phyloP scores from a whole-genome alignment of 2,797 vertebrate genomes.

The Sciurus vulgaris region DNA sequence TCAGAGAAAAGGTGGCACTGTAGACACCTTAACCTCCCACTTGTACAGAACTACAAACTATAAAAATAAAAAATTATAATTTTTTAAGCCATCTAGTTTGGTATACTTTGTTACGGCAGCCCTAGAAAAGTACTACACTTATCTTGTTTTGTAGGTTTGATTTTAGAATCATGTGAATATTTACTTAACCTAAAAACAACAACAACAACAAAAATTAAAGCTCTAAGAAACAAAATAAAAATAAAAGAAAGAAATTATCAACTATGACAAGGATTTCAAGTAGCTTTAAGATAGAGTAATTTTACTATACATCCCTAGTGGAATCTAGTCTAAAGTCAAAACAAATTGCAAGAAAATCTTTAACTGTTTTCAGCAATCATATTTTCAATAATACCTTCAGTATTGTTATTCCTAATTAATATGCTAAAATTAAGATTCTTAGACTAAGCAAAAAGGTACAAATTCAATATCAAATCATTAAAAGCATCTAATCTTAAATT shows the following conservation, averaged over 20 bases:
- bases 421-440: conserved; percentile 52
- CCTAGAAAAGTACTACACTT: background rate
- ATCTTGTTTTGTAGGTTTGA: background rate
- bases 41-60: background rate
- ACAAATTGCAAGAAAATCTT: background rate
- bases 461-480: conserved; percentile 37
- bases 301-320: background rate
- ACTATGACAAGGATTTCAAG: conserved; percentile 6
- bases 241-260: conserved; percentile 2
- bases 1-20: background rate
- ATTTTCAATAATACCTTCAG: background rate
- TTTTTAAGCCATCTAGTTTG: background rate
- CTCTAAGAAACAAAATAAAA: conserved; percentile 30
- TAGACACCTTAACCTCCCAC: background rate
- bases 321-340: background rate
- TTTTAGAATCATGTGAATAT: conserved; percentile 24
- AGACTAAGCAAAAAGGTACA: conserved; percentile 17
- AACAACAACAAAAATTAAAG: background rate
- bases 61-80: background rate
- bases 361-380: background rate
- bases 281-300: background rate
- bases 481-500: conserved; percentile 28
- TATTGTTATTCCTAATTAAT: conserved; percentile 1
- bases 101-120: background rate
- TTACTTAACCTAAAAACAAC: conserved; percentile 47